Evolutionary conservation across 2,113 vertebrate species (phyloP), one percentile per base, ranked within the genome.

Genomic region (Puma concolor): DNA sequence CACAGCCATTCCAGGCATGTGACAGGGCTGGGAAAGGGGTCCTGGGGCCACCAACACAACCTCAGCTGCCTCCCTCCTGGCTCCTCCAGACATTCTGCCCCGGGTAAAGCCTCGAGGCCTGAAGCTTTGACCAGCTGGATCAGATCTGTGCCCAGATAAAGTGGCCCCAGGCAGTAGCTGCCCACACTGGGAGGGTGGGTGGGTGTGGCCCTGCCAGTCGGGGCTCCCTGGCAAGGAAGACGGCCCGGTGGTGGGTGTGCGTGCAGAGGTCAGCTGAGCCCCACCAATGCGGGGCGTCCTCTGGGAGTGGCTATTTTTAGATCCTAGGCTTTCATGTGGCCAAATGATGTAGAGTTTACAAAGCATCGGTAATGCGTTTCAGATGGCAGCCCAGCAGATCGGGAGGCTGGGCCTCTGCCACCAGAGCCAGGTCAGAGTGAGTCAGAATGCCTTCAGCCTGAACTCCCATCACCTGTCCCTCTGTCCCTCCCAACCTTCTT

Each of bases 271-370:
- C 98, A 98, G 98, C 41, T 6, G 98, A 98, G 99, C 98, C 91
- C 93, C 97, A 90, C 98, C 98, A 98, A 94, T 99, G 98, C 97
- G 94, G 98, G 98, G 98, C 97, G 98, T 99, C 98, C 98, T 99
- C 98, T 98, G 98, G 77, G 91, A 98, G 98, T n/a, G 92, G 98
- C 96, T 99, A 99, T 99, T 99, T 99, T 99, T 99, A 99, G 99
- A 98, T 94, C 69, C 90, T 31, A 23, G 97, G 89, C 98, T 99
- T 99, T 99, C 98, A 99, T 99, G 99, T 99, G 99, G 99, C 98
- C 54, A 54, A 99, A 98, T 97, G 98, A 99, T 98, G 99, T 98
- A 97, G 98, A 99, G 99, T 99, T 99, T 99, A 99, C 98, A 99
- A 98, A 98, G 99, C 98, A 98, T 98, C 97, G 97, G 98, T 99